Percentiles rank a stretch among this genome's conserved stretches.
Evolutionary conservation across 92 coral and sea anemone genomes (phyloP).

Genomic region (Bergia puertoricense): DNA sequence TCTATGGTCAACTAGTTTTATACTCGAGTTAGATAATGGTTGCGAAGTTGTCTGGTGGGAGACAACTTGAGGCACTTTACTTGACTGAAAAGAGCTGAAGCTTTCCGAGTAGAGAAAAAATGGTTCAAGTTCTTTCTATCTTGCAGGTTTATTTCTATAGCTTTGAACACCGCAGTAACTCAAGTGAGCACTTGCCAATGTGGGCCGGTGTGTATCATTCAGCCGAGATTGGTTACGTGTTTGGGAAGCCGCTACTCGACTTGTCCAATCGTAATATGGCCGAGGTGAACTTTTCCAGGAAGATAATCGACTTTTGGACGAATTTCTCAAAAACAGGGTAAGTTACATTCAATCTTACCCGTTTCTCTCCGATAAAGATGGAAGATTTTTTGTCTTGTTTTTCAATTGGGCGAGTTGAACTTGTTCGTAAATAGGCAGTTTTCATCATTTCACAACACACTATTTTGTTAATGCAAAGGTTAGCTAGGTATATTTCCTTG

Average conservation of each 20-base stretch:
- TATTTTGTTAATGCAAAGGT: too few species aligned
- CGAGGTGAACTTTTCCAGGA: slow-evolving; percentile 17
- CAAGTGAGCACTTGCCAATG: slow-evolving; percentile 3
- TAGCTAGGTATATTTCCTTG: too few species aligned
- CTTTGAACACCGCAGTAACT: slow-evolving; percentile 31
- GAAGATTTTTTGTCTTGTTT: too few species aligned
- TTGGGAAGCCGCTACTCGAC: slow-evolving; percentile 3
- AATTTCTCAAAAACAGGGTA: slow-evolving; percentile 32
- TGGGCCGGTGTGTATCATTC: slow-evolving; percentile 33
- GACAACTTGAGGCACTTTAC: not conserved
- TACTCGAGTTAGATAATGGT: too few species aligned
- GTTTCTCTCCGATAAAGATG: too few species aligned
- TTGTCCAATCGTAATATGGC: not conserved
- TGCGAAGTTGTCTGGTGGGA: too few species aligned
- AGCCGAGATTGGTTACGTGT: slow-evolving; percentile 36
- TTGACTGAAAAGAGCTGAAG: not conserved
- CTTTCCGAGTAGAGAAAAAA: not conserved
- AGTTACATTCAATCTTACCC: not conserved
- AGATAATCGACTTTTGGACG: slow-evolving; percentile 3
- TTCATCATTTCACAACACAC: too few species aligned
- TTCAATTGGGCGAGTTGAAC: too few species aligned
- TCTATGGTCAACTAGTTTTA: too few species aligned
- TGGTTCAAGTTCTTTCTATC: not conserved
- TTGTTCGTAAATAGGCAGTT: too few species aligned
- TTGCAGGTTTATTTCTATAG: slow-evolving; percentile 25